Evolutionary conservation across 2,888 invertebrate genomes (phyloP).

Genomic region (Danaus chrysippus): DNA sequence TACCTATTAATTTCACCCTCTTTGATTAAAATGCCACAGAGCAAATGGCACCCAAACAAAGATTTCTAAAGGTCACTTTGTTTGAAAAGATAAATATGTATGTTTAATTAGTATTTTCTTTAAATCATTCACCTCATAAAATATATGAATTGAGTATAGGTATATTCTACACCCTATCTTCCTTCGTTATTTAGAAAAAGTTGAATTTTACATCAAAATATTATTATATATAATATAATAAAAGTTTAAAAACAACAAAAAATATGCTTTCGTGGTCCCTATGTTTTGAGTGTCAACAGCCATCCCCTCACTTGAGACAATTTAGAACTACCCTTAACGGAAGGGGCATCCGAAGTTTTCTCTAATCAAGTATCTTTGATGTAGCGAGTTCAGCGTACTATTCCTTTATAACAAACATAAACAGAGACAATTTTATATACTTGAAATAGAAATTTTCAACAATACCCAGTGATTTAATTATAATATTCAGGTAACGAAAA

Average conservation of each 20-base stretch:
- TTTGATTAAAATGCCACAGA: constrained; percentile 61
- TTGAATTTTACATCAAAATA: not conserved
- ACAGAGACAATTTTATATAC: not conserved
- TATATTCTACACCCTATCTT: not conserved
- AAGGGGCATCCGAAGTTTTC: constrained; percentile 62
- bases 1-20: constrained; percentile 34
- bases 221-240: constrained; percentile 6
- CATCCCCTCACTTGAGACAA: constrained; percentile 47
- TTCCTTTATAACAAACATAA: not conserved
- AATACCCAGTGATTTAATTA: too few relatives aligned
- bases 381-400: constrained; percentile 20
- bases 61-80: constrained; percentile 15
- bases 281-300: constrained; percentile 50
- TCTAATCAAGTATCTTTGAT: constrained; percentile 59
- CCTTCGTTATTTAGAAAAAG: not conserved
- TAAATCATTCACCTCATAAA: not conserved
- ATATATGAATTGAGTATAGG: not conserved
- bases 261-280: constrained; percentile 10
- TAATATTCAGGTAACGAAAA: too few relatives aligned
- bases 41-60: constrained; percentile 34
- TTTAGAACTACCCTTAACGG: constrained; percentile 54
- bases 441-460: too few relatives aligned
- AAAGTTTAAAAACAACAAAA: constrained; percentile 6
- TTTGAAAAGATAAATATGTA: constrained; percentile 7
- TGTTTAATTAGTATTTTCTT: too few relatives aligned